phyloP scores from a whole-genome alignment of 2,113 vertebrate species.

The Larimichthys polyactis region DNA sequence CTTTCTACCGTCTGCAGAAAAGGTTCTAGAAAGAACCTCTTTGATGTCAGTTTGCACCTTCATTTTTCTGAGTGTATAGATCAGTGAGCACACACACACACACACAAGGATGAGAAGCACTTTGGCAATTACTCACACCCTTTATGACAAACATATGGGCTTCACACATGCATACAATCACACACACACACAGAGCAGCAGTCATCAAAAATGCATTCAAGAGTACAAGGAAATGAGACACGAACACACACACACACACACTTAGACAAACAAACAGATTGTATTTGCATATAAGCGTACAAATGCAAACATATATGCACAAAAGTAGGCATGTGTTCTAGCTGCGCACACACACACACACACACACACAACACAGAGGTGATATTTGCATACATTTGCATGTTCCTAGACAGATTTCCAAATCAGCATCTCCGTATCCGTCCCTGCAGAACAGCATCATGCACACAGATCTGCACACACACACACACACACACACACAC shows the following conservation, averaged over 20 bases:
- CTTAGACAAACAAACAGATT: constrained; percentile 16
- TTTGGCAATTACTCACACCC: constrained; percentile 58
- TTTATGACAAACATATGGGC: constrained; percentile 70
- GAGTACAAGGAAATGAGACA: constrained; percentile 40
- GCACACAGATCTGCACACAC: constrained; percentile 21
- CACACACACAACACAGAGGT: constrained; percentile 41
- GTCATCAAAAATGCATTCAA: constrained; percentile 37
- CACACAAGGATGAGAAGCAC: constrained; percentile 34
- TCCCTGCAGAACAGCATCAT: constrained; percentile 66
- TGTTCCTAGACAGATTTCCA: constrained; percentile 78
- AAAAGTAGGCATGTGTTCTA: constrained; percentile 54
- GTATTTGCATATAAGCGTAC: constrained; percentile 63
- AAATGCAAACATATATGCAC: constrained; percentile 48
- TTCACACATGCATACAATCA: constrained; percentile 27
- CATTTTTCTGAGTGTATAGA: constrained; percentile 8
- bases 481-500: constrained; percentile 38
- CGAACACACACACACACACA: constrained; percentile 4
- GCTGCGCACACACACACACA: constrained; percentile 27
- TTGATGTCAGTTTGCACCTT: no score
- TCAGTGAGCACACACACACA: constrained; percentile 17
- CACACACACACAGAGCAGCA: constrained; percentile 3
- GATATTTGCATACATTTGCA: constrained; percentile 79
- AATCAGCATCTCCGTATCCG: constrained; percentile 74
- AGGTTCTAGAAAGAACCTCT: no score
- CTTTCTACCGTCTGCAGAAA: no score